Base-by-base conservation (phyloP, 2,113 vertebrate species). In the Halichoerus grypus region DNA sequence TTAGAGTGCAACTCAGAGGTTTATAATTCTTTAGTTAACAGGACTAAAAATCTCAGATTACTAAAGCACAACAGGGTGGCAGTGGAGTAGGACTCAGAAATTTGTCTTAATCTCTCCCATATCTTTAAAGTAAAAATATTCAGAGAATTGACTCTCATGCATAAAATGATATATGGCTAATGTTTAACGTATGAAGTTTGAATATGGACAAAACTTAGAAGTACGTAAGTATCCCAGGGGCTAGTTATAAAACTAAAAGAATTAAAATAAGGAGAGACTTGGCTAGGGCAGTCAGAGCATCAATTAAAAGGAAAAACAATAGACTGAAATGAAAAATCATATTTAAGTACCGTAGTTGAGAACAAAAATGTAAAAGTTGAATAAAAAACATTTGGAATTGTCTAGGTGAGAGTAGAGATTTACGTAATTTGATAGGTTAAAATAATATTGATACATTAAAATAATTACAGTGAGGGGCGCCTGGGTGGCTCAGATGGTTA, bases 111-210 rank as follows among this genome's bases (percentile, higher is more conserved):
- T 91, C 63, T 77, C 46, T 14, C 51, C 31, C 49, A 53, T 46
- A 77, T 39, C 90, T 46, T 87, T 90, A 57, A 93, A 92, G 86
- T 96, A 69, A 88, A 87, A 89, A n/a, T 65, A 90, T 59, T 96
- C 85, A 94, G 92, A 89, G 67, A 92, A 93, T 91, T 91, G 31
- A 77, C 31, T 72, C 22, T 87, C 9, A 16, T 85, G 67, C 80
- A 51, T 95, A 95, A 90, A 89, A 85, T 85, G 51, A 14, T 33
- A 59, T 22, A 18, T 15, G n/a, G 26, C 33, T 91, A 79, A 79
- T 93, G 74, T 81, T 92, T 96, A 95, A 84, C 93, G 77, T 88
- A 24, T 84, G 65, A 92, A 89, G n/a, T 93, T 71, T 94, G 61
- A 91, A 31, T 94, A 61, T 42, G 28, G 67, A 55, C 16, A 92